phyloP scores from a whole-genome alignment of 2,797 vertebrate species.

The Sebastolobus altivelis region DNA sequence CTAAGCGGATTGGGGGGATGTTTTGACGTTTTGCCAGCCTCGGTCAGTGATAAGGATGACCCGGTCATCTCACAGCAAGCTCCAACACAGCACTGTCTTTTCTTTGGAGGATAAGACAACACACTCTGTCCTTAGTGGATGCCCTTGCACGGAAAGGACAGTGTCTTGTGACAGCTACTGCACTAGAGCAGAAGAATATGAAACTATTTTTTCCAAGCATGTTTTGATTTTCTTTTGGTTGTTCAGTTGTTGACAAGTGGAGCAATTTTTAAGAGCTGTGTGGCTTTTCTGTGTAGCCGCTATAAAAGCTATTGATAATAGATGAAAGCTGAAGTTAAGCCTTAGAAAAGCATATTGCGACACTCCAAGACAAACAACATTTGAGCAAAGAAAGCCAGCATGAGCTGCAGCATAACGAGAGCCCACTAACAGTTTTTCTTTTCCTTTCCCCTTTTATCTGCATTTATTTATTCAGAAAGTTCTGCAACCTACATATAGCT shows the following conservation, averaged over 20 bases:
- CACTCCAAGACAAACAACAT: conserved; percentile 24
- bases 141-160: conserved; percentile 20
- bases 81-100: conserved; percentile 51
- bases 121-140: conserved; percentile 32
- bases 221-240: conserved; percentile 20
- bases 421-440: conserved; percentile 1
- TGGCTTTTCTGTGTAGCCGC: conserved; percentile 14
- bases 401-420: conserved; percentile 3
- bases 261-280: not conserved
- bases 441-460: conserved; percentile 24
- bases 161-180: conserved; percentile 5
- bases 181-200: not conserved
- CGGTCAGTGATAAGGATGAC: conserved; percentile 77
- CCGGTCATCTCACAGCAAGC: conserved; percentile 70
- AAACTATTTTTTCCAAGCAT: conserved; percentile 6
- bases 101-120: conserved; percentile 53
- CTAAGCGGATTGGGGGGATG: conserved; percentile 72
- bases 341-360: conserved; percentile 26
- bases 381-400: conserved; percentile 22
- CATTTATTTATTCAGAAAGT: conserved; percentile 42
- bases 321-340: conserved; percentile 30
- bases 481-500: not conserved
- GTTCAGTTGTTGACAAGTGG: conserved; percentile 15
- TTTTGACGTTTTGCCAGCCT: conserved; percentile 67
- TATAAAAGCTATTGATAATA: conserved; percentile 24